Evolutionary conservation across 2,113 vertebrate genomes (phyloP).

Genomic region (Alaudala cheleensis): DNA sequence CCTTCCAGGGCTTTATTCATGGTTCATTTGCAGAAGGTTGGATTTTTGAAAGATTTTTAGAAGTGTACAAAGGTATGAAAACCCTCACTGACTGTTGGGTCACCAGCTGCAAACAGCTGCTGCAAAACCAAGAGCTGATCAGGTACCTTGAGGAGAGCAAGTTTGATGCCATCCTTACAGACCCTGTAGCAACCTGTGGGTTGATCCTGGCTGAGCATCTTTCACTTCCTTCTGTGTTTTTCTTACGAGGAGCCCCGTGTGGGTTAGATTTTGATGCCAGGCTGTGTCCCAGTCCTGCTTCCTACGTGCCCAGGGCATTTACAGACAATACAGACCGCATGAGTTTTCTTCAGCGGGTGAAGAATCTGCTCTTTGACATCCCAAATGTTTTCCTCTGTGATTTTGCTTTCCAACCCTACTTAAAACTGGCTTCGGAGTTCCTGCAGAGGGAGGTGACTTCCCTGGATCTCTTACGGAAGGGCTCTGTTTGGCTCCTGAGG

Average conservation of each 20-base stretch:
- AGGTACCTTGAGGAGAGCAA: conserved; percentile 38
- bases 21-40: not conserved
- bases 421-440: conserved; percentile 68
- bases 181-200: conserved; percentile 63
- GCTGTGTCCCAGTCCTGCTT: not conserved
- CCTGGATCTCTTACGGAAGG: conserved; percentile 68
- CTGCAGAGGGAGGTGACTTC: conserved; percentile 71
- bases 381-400: conserved; percentile 63
- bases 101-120: not conserved
- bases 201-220: conserved; percentile 70
- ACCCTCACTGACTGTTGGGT: rapidly evolving
- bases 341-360: conserved; percentile 80
- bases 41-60: not conserved
- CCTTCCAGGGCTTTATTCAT: rapidly evolving
- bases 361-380: conserved; percentile 60
- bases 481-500: conserved; percentile 84
- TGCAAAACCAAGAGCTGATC: conserved; percentile 63
- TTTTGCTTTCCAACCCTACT: conserved; percentile 56
- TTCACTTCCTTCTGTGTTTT: conserved; percentile 75
- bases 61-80: rapidly evolving
- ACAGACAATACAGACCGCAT: conserved; percentile 63
- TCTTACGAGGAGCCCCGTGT: conserved; percentile 77
- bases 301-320: conserved; percentile 70
- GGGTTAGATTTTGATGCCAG: conserved; percentile 72
- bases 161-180: conserved; percentile 81